Evolutionary conservation across 2,113 vertebrate genomes (phyloP), one percentile per base, ranked within the genome.

Genomic region (Henicopernis longicauda): DNA sequence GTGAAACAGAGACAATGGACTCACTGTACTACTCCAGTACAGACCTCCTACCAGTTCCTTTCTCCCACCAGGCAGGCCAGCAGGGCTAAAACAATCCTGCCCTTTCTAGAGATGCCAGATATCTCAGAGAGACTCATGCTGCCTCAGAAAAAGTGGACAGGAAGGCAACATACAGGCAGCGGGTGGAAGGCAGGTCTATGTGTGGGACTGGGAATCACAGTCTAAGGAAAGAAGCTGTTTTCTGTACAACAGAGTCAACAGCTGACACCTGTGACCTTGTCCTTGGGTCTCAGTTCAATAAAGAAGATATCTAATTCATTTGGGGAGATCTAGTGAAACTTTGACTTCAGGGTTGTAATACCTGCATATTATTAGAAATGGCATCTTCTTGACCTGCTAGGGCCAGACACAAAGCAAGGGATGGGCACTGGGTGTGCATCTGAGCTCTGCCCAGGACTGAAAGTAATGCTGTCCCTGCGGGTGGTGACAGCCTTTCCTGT

Each of bases 361-460:
- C 10, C 16, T 26, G 11, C 11, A 7, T 20, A 18, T 45, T 32
- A 42, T 45, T 62, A 61, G 32, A 50, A 72, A 67, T 29, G 10
- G 4, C 23, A 12, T n/a, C 6, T 58, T 59, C 10, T 50, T 45
- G 62, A 6, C n/a, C 14, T 1, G 0, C 25, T 69, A 38, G 10
- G 49, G 25, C 14, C 21, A 66, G 47, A 16, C 3, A 19, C 27
- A 80, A 25, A 2, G 1, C 5, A 58, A 81, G 6, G 21, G 21
- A 38, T 66, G 7, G 12, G 14, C 27, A 42, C 6, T 12, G 7
- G 0, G 0, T 38, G 27, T 8, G 6, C 9, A 22, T 31, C n/a
- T 45, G 45, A 58, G 23, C 20, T 93, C 31, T 50, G 32, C 26
- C 6, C 4, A 45, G 32, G 34, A 61, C 13, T 1, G 5, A 80